These are phyloP conservation scores for Machimus rusticus DNA, from an alignment of 2,888 invertebrate genomes.

Conservation along the genomic window DNA sequence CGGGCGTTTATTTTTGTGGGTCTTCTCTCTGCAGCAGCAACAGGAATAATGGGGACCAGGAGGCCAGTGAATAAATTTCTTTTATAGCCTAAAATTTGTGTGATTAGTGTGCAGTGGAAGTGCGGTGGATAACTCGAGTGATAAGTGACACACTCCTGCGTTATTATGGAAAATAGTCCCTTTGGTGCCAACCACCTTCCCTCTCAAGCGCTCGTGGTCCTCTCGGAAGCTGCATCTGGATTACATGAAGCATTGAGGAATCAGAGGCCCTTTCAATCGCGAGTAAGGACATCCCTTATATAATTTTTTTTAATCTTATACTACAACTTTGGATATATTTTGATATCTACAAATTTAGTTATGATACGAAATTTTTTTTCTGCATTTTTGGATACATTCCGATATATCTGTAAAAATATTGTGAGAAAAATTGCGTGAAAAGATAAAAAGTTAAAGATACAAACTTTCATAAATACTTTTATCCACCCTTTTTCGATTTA, in stretches of 20 bases:
- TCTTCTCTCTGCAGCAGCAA: neutral
- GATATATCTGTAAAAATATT: neutral
- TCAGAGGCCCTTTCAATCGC: slow-evolving; percentile 77
- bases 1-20: neutral
- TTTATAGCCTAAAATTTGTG: neutral
- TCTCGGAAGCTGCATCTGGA: slow-evolving; percentile 78
- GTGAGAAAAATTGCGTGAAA: neutral
- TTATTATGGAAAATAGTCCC: slow-evolving; percentile 76
- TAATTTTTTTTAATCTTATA: no score
- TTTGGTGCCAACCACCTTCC: slow-evolving; percentile 77
- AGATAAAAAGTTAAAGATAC: neutral
- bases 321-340: neutral
- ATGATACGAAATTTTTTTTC: no score
- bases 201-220: slow-evolving; percentile 77
- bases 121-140: slow-evolving; percentile 34
- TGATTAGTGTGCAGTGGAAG: slow-evolving; percentile 27
- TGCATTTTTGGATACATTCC: neutral
- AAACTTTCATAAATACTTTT: neutral
- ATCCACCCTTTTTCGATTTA: neutral
- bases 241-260: slow-evolving; percentile 77
- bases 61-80: slow-evolving; percentile 1
- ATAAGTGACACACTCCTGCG: slow-evolving; percentile 17
- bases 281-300: slow-evolving; percentile 64
- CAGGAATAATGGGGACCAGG: slow-evolving; percentile 16
- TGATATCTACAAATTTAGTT: no score